Conservation (phyloP, 2,888 invertebrate genomes). For the Macroteleia sp. region DNA sequence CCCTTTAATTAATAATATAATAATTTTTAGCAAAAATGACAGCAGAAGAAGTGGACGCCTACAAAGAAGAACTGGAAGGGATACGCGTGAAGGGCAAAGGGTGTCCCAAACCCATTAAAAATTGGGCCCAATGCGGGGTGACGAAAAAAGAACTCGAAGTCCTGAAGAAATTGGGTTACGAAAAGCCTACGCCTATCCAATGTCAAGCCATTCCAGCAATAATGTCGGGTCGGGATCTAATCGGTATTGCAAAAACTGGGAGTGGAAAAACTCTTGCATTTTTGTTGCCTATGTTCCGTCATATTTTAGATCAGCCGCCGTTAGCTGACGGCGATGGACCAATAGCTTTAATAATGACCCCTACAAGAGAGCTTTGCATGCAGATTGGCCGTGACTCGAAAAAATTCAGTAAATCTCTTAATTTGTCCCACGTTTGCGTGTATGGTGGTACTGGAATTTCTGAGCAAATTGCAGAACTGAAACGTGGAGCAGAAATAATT, state of each 20-base stretch:
- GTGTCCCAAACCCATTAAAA: slow-evolving; percentile 97
- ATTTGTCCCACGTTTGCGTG: slow-evolving; percentile 96
- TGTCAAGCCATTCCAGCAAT: slow-evolving; percentile 98
- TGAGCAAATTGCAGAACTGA: slow-evolving; percentile 97
- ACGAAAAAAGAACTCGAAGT: slow-evolving; percentile 97
- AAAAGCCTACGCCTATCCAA: slow-evolving; percentile 99
- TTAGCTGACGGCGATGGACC: slow-evolving; percentile 99
- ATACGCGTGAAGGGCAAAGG: slow-evolving; percentile 98
- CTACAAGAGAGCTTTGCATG: slow-evolving; percentile 98
- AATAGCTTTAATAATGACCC: slow-evolving; percentile 98
- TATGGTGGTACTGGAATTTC: slow-evolving; percentile 99
- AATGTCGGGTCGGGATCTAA: slow-evolving; percentile 98
- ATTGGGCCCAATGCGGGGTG: slow-evolving; percentile 99
- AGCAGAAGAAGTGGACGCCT: slow-evolving; percentile 92
- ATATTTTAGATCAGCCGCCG: slow-evolving; percentile 96
- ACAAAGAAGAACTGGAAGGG: slow-evolving; percentile 95
- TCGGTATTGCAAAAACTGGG: slow-evolving; percentile 99
- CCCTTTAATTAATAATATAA: no score
- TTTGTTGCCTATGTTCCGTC: slow-evolving; percentile 98
- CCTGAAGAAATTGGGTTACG: slow-evolving; percentile 94
- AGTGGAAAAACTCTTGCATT: slow-evolving; percentile 99
- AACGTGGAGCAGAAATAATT: slow-evolving; percentile 98
- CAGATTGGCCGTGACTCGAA: slow-evolving; percentile 98
- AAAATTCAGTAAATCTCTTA: slow-evolving; percentile 95
- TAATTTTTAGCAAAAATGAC: slow-evolving; percentile 96